Conservation (phyloP, 2,888 invertebrate species). For the Tachina grossa region DNA sequence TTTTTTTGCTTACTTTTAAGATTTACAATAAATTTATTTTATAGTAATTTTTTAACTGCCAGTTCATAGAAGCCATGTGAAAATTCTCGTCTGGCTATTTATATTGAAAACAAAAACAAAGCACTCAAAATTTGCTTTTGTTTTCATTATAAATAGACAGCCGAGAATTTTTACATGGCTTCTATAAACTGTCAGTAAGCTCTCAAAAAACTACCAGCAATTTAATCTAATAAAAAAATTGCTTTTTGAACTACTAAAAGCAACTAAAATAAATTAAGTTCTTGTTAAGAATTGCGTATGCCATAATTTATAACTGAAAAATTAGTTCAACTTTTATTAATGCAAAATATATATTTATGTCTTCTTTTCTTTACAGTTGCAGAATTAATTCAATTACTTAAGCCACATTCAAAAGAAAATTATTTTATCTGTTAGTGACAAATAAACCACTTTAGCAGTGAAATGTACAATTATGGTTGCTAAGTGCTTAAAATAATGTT, state of each 20-base stretch:
- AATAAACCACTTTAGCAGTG: conserved; percentile 59
- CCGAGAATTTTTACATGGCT: no score
- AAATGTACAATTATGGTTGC: conserved; percentile 66
- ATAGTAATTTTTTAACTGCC: no score
- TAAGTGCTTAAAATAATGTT: conserved; percentile 61
- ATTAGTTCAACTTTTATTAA: neutral
- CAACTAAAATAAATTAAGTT: neutral
- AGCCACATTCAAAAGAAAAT: conserved; percentile 48
- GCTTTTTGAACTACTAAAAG: neutral
- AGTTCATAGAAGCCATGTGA: no score
- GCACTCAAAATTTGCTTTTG: no score
- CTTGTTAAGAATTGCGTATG: neutral
- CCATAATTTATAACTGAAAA: neutral
- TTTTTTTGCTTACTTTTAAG: no score
- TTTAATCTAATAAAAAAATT: neutral
- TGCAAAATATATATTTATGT: neutral
- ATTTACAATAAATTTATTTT: no score
- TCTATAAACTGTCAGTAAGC: no score
- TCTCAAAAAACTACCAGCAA: neutral
- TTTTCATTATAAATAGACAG: no score
- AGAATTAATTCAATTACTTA: conserved; percentile 64
- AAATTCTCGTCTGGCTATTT: no score
- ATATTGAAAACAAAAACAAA: no score
- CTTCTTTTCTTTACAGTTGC: neutral
- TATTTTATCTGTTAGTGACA: conserved; percentile 64